A percentile compares a stretch with the other conserved stretches of the same genome.
Conservation (phyloP, 2,888 invertebrate genomes). For the Dryadula phaetusa region DNA sequence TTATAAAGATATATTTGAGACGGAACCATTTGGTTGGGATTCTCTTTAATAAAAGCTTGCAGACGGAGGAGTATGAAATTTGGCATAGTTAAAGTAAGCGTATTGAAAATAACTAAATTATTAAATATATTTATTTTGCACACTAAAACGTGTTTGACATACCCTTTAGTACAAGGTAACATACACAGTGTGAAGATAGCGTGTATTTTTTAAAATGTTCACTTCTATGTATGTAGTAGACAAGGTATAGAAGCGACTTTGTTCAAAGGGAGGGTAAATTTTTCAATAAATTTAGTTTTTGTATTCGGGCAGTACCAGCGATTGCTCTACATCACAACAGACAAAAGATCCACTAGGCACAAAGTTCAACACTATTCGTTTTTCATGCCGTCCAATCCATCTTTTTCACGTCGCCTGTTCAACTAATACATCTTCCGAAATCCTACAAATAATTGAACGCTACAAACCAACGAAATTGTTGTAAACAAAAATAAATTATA, state of each 20-base stretch:
- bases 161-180: too few species aligned
- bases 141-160: too few species aligned
- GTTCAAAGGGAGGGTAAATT: not conserved
- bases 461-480: not conserved
- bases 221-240: too few species aligned
- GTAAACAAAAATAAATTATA: not conserved
- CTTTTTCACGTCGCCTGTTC: conserved; percentile 39
- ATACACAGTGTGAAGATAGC: too few species aligned
- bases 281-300: conserved; percentile 2
- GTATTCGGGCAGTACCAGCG: conserved; percentile 25
- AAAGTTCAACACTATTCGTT: conserved; percentile 35
- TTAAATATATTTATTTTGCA: too few species aligned
- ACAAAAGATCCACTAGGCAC: conserved; percentile 34
- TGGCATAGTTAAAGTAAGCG: too few species aligned
- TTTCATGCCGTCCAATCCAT: conserved; percentile 40
- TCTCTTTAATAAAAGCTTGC: too few species aligned
- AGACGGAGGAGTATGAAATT: too few species aligned
- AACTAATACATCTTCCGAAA: conserved; percentile 37
- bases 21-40: too few species aligned
- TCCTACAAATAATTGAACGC: not conserved
- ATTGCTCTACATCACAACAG: conserved; percentile 32
- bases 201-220: too few species aligned
- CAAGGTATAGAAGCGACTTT: not conserved
- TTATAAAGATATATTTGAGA: too few species aligned
- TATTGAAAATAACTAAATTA: too few species aligned